Conservation (phyloP, 2,797 vertebrate species). For the Pseudochromis fuscus region DNA sequence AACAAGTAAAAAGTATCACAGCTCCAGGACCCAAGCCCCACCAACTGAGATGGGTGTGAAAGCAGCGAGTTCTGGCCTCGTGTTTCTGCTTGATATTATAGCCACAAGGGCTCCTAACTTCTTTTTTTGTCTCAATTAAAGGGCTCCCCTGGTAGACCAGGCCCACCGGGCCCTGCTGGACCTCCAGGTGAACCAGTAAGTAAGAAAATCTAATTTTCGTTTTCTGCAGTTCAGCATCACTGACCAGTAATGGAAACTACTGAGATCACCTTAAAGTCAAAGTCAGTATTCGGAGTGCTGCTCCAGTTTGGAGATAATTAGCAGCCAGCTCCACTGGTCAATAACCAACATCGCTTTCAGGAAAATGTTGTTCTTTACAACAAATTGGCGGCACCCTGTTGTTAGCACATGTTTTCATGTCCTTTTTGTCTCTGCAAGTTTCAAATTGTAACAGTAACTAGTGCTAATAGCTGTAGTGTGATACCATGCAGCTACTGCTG, state of each 20-base stretch:
- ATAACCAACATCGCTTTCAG: slow-evolving; percentile 33
- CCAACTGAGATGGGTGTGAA: slow-evolving; percentile 59
- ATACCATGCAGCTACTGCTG: slow-evolving; percentile 8
- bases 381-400: slow-evolving; percentile 54
- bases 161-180: slow-evolving; percentile 91
- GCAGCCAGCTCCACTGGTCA: slow-evolving; percentile 29
- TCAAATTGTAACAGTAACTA: slow-evolving; percentile 37
- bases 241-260: slow-evolving; percentile 28
- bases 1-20: slow-evolving; percentile 51
- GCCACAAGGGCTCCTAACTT: slow-evolving; percentile 52
- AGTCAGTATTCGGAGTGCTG: slow-evolving; percentile 31
- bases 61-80: slow-evolving; percentile 29
- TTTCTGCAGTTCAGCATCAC: slow-evolving; percentile 35
- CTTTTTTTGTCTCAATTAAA: slow-evolving; percentile 81
- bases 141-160: slow-evolving; percentile 93
- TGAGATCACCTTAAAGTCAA: slow-evolving; percentile 26
- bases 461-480: slow-evolving; percentile 21
- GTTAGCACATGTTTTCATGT: slow-evolving; percentile 42
- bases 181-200: slow-evolving; percentile 96
- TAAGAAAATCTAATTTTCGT: slow-evolving; percentile 60
- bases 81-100: slow-evolving; percentile 45
- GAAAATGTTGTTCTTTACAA: slow-evolving; percentile 37
- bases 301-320: slow-evolving; percentile 49
- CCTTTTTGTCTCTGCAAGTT: slow-evolving; percentile 38
- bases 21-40: slow-evolving; percentile 59